Conservation (phyloP, 2,113 vertebrate species). For the Microtus ochrogaster region DNA sequence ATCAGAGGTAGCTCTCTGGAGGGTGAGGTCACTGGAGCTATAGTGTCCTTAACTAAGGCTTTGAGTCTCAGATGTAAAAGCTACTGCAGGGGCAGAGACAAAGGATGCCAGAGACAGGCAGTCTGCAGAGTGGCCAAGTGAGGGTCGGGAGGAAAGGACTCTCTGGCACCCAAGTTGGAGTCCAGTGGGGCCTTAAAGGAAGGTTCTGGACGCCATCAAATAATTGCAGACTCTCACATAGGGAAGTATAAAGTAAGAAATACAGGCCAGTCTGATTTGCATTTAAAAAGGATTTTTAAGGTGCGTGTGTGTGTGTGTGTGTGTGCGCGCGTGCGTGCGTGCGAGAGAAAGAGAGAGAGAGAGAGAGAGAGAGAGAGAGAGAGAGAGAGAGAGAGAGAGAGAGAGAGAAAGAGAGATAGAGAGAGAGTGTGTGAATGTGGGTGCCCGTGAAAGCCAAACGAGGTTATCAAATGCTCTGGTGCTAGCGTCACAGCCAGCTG, state of each 20-base stretch:
- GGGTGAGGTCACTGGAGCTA: not conserved
- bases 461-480: not conserved
- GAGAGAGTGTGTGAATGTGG: too few species aligned
- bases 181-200: not conserved
- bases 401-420: too few species aligned
- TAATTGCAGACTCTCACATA: fast-evolving
- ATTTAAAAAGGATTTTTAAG: not conserved
- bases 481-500: not conserved
- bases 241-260: not conserved
- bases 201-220: not conserved
- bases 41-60: not conserved
- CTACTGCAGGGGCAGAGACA: not conserved
- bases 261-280: not conserved
- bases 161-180: not conserved
- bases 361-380: too few species aligned
- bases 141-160: not conserved
- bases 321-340: not conserved
- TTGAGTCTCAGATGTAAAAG: not conserved
- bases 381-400: too few species aligned
- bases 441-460: not conserved
- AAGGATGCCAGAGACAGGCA: not conserved
- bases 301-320: not conserved
- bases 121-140: not conserved
- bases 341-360: too few species aligned
- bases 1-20: not conserved